Evolutionary conservation across 2,113 vertebrate species (phyloP), one percentile per base, ranked within the genome.

Genomic region (Clarias batrachus): DNA sequence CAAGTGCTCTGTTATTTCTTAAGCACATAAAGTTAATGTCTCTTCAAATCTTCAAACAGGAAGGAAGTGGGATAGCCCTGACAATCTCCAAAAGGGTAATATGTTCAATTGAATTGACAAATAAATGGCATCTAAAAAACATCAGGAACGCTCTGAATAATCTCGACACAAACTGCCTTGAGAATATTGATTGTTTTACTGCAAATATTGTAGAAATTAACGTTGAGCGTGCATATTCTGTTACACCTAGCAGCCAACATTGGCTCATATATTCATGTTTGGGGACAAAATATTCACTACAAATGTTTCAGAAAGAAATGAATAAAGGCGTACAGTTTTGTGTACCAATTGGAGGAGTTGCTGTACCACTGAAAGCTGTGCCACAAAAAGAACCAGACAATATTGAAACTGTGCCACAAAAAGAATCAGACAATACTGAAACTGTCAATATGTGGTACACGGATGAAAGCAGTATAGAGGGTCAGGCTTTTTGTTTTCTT

Each of bases 401-500:
- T 33, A 33, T 33, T 33, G 30, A 33, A 33, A 33, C 30, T 33
- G 30, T 33, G 30, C 30, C 30, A 85, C 80, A 92, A 86, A 92
- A 37, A 25, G 33, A 93, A 30, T 71, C 85, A 68, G 70, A 90
- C 84, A 33, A 33, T 33, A 33, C 2, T 33, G 30, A 33, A 33
- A 33, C 30, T 33, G 30, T 33, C 30, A 90, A 89, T 33, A 93
- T 91, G 84, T 94, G 95, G 92, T 16, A 82, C 3, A 77, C 92
- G 0, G 71, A 57, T 80, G 83, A 93, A 83, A 88, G 83, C 27
- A 73, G 87, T 6, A 84, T 92, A 60, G 81, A 91, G 78, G 96
- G 96, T 3, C 93, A 93, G 59, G 93, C 95, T 59, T 97, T 97
- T 92, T 97, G 96, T 89, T 97, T 95, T 86, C 94, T 97, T 77